Conservation (phyloP, 2,888 invertebrate genomes). For the Drosophila monieri region DNA sequence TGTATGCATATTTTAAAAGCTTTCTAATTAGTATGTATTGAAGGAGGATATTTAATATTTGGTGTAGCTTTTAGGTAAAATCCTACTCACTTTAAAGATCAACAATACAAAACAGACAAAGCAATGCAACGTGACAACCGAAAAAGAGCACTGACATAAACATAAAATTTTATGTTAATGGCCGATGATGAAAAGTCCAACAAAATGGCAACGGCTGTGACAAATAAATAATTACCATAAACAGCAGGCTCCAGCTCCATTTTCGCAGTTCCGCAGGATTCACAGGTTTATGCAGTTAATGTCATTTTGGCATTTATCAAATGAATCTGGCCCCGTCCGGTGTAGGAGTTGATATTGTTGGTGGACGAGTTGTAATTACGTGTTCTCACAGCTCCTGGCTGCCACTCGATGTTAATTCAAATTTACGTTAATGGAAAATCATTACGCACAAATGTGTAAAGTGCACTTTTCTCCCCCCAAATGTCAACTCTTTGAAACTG, state of each 20-base stretch:
- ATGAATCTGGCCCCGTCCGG: conserved; percentile 44
- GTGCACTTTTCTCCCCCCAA: conserved; percentile 66
- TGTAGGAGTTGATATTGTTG: conserved; percentile 11
- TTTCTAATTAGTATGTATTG: neutral
- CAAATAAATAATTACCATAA: conserved; percentile 80
- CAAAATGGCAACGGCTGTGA: conserved; percentile 60
- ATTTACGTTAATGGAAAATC: conserved; percentile 81
- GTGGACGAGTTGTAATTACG: conserved; percentile 67
- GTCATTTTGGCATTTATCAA: conserved; percentile 73
- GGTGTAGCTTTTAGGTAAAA: too few relatives aligned
- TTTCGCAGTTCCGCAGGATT: conserved; percentile 25
- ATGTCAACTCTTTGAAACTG: conserved; percentile 33
- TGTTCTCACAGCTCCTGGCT: conserved; percentile 51
- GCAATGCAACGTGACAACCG: conserved; percentile 50
- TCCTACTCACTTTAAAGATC: neutral
- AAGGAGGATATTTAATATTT: too few relatives aligned
- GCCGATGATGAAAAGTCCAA: conserved; percentile 70
- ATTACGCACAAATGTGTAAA: conserved; percentile 79
- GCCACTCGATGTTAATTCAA: conserved; percentile 69
- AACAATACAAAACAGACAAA: conserved; percentile 62
- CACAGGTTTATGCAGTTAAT: conserved; percentile 57
- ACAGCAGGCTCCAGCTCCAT: conserved; percentile 51
- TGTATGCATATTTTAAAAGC: conserved; percentile 1
- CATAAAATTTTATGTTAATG: conserved; percentile 78
- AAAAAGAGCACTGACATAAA: conserved; percentile 55